Base-by-base conservation (phyloP, 2,888 invertebrate genomes). In the Sminthurinus aureus region DNA sequence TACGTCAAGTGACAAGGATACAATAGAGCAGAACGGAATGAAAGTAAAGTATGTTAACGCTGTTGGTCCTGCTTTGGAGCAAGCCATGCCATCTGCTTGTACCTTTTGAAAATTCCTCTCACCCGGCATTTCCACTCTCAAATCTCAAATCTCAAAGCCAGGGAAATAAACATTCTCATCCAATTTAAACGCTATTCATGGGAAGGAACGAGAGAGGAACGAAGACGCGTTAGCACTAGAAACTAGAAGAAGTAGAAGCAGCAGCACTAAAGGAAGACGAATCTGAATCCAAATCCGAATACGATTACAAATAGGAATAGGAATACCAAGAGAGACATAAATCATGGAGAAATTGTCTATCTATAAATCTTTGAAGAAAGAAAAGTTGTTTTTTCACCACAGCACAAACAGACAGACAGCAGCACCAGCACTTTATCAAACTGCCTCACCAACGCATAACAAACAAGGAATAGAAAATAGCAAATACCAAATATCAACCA, bases 391-490 rank as follows among this genome's bases (percentile, higher is more conserved):
- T 26, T 6, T 26, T 71, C 24, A 13, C 71, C 71, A 71, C 71
- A 38, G 38, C 38, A 67, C 67, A 64, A n/a, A n/a, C 64, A 64
- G 64, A 69, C 67, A 71, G 71, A 71, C 71, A 71, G 71, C 71
- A 71, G 71, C 71, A 71, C 71, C 24, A 71, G 24, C 71, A 9
- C 24, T 71, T 26, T 71, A 58, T 58, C 58, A 58, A 58, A 58
- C 2, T 58, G 38, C 58, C 58, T 58, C 58, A 58, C 58, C 58
- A 58, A 58, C 58, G 58, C 52, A 52, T 11, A 52, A 52, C 8
- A 52, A 52, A 11, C 52, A n/a, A n/a, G n/a, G n/a, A n/a, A n/a
- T n/a, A n/a, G n/a, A n/a, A n/a, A n/a, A n/a, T n/a, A n/a, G n/a
- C n/a, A n/a, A n/a, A n/a, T n/a, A n/a, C n/a, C n/a, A n/a, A n/a